Base-by-base conservation (phyloP, 1,140 invertebrate genomes). In the Bombus soroeensis region DNA sequence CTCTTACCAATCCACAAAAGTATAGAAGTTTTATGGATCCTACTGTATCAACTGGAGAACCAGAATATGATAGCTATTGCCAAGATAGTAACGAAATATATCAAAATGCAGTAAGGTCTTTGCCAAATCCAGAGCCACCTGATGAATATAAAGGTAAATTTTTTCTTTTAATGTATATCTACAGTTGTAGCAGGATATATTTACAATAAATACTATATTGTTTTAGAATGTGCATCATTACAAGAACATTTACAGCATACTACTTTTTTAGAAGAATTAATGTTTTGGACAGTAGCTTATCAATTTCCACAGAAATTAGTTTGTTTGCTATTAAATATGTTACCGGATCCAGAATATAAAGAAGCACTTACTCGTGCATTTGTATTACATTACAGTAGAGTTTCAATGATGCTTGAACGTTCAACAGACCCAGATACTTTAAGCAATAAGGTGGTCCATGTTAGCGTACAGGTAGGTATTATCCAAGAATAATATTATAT, bases 251-350 rank as follows among this genome's bases (percentile, higher is more conserved):
- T 99, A 8, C 96, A 97, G 39, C 98, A 99, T 95, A 97, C 96
- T 73, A 99, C 98, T 1, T 97, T 99, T 89, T 96, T 99, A 34
- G 98, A 99, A 94, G 99, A 99, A 95, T 96, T 99, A 79, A 98
- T 99, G 88, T 99, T 99, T 95, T 99, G 99, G 99, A 99, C 98
- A 34, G 98, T 99, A 41, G 98, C 98, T 93, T 99, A 98, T 95
- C 98, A 99, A 95, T 99, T 99, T 95, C 99, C 99, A 5, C 98
- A 99, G 95, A 99, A 99, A 92, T 96, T 99, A 62, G 98, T 99
- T 22, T 99, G 98, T 92, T 97, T 99, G 72, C 95, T 99, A n/a
- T 96, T 99, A 25, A 99, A 99, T 94, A 98, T 99, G 97, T 95
- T 99, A 82, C 98, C 99, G 6, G 98, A 99, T 96, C 97, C 98